Percentiles rank a stretch among this genome's conserved stretches.
phyloP scores from a whole-genome alignment of 2,888 invertebrate genomes.

The Campoletis raptor region DNA sequence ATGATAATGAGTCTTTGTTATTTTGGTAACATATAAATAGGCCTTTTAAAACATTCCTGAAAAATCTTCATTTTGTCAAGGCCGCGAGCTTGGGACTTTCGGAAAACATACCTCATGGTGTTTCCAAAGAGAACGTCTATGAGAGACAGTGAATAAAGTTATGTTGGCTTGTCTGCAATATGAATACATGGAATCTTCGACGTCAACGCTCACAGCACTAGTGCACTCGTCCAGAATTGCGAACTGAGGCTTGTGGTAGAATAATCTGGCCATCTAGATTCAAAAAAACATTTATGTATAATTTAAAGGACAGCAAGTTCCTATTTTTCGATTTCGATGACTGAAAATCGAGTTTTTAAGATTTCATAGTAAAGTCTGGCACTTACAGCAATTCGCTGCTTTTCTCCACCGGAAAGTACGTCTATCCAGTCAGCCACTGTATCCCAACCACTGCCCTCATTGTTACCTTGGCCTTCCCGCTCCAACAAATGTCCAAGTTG shows the following conservation, averaged over 20 bases:
- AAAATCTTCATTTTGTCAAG: background rate
- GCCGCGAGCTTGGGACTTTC: background rate
- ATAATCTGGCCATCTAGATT: slow-evolving; percentile 95
- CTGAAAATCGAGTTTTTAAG: background rate
- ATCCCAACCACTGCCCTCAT: slow-evolving; percentile 91
- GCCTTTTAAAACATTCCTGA: no score
- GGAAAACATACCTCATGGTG: slow-evolving; percentile 92
- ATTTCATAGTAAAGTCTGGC: background rate
- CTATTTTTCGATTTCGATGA: background rate
- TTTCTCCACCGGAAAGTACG: slow-evolving; percentile 98
- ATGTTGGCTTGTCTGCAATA: slow-evolving; percentile 95
- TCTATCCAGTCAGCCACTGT: slow-evolving; percentile 99
- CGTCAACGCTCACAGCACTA: slow-evolving; percentile 99
- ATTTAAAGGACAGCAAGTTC: background rate
- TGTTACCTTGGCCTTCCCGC: slow-evolving; percentile 88
- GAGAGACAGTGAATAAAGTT: slow-evolving; percentile 98
- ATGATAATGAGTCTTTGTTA: no score
- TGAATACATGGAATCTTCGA: slow-evolving; percentile 98
- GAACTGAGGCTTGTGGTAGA: slow-evolving; percentile 99
- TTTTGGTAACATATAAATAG: no score
- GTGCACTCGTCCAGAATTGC: slow-evolving; percentile 99
- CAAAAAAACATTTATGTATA: background rate
- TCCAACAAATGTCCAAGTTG: slow-evolving; percentile 94
- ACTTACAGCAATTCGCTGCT: slow-evolving; percentile 96
- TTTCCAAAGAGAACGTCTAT: slow-evolving; percentile 98